Evolutionary conservation across 2,888 invertebrate species (phyloP).

Genomic region (Crepidodera aurea): DNA sequence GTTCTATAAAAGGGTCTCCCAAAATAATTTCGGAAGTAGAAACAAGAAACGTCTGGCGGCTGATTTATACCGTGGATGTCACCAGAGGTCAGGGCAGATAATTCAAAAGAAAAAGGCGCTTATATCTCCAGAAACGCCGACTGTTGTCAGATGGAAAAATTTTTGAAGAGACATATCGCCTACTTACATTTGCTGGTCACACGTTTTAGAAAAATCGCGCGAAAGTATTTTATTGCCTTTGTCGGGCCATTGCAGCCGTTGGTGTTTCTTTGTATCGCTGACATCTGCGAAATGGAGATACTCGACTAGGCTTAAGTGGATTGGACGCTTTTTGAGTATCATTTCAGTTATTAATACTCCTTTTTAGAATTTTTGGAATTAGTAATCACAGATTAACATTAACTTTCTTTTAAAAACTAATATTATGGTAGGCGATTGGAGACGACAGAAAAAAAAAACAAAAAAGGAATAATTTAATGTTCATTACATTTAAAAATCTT

Average conservation of each 20-base stretch:
- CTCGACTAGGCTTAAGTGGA: not conserved
- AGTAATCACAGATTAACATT: too few species aligned
- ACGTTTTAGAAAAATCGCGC: conserved; percentile 29
- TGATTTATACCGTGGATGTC: conserved; percentile 17
- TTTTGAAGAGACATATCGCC: conserved; percentile 25
- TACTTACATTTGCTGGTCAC: conserved; percentile 30
- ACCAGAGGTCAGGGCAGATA: conserved; percentile 21
- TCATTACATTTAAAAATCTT: too few species aligned
- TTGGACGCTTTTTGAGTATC: not conserved
- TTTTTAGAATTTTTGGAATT: too few species aligned
- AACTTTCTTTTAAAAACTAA: too few species aligned
- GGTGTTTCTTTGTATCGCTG: conserved; percentile 19
- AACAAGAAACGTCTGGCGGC: not conserved
- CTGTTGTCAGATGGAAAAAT: conserved; percentile 8
- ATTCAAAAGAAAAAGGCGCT: conserved; percentile 20
- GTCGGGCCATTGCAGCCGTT: conserved; percentile 5
- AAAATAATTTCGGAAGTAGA: not conserved
- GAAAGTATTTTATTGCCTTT: conserved; percentile 26
- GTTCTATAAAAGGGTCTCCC: too few species aligned
- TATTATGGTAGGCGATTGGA: too few species aligned
- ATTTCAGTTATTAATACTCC: not conserved
- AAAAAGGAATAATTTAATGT: too few species aligned
- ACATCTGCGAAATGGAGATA: conserved; percentile 3
- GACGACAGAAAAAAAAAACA: too few species aligned
- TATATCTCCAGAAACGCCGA: conserved; percentile 20